A percentile compares a stretch with the other conserved stretches of the same genome.
phyloP scores from a whole-genome alignment of 2,113 vertebrate species.

The Pituophis catenifer region DNA sequence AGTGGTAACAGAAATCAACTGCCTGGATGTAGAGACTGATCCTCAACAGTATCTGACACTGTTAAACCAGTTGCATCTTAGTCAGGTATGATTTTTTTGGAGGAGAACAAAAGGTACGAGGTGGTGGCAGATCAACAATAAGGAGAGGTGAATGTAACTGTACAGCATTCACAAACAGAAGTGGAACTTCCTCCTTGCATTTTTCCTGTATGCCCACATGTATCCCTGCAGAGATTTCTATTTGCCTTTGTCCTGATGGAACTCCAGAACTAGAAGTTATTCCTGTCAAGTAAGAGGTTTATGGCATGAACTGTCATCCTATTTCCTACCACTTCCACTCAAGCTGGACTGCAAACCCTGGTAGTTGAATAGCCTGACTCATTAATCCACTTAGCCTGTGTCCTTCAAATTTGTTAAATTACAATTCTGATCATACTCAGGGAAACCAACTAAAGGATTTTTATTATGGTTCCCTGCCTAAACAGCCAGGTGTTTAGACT shows the following conservation, averaged over 20 bases:
- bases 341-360: not conserved
- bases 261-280: not conserved
- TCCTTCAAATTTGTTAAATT: not conserved
- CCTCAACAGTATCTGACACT: conserved; percentile 72
- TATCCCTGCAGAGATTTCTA: not conserved
- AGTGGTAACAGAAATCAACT: conserved; percentile 66
- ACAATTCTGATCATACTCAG: not conserved
- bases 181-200: no score
- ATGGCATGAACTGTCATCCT: not conserved
- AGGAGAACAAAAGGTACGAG: not conserved
- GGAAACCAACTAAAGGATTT: not conserved
- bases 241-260: not conserved
- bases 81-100: conserved; percentile 62
- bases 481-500: not conserved
- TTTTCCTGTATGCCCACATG: not conserved
- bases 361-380: not conserved
- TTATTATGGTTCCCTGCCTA: not conserved
- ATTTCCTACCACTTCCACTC: not conserved
- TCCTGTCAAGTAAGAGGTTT: not conserved
- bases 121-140: not conserved
- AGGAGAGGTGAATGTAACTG: not conserved
- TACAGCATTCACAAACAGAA: not conserved
- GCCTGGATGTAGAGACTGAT: conserved; percentile 66
- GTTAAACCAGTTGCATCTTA: conserved; percentile 70
- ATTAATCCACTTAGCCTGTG: not conserved